phyloP scores from a whole-genome alignment of 92 coral and sea anemone species.

The Umimayanthus chanpuru region DNA sequence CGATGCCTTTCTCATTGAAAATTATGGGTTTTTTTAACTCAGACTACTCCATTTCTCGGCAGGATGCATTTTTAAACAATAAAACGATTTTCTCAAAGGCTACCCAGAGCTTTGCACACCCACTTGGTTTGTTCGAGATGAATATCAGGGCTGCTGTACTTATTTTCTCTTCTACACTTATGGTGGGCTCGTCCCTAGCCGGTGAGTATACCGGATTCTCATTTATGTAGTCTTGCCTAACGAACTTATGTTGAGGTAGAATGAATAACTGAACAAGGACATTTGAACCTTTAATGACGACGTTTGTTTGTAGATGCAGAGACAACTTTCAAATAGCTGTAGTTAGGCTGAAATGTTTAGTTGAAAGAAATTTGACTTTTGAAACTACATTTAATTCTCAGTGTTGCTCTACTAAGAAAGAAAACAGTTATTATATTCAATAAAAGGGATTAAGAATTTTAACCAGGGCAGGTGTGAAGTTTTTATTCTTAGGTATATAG shows the following conservation, averaged over 20 bases:
- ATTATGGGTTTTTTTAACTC: not conserved
- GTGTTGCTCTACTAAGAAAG: not conserved
- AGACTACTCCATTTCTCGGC: not conserved
- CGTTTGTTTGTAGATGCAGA: not conserved
- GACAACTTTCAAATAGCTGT: not conserved
- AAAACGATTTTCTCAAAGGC: not conserved
- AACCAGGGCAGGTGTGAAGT: not conserved
- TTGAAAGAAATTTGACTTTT: not conserved
- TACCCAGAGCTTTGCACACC: not conserved
- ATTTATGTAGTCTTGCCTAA: not conserved
- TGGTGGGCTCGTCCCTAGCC: not conserved
- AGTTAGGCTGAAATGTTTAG: not conserved
- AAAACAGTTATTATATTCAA: not conserved
- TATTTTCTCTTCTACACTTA: not conserved
- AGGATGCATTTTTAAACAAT: not conserved
- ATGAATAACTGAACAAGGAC: not conserved
- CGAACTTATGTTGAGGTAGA: not conserved
- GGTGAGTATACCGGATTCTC: not conserved
- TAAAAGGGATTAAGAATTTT: too few relatives aligned
- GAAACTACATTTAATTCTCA: not conserved
- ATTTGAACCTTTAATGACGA: not conserved
- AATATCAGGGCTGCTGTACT: not conserved
- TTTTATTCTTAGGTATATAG: too few relatives aligned
- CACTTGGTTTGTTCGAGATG: not conserved
- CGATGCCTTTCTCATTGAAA: too few relatives aligned